These are phyloP conservation scores for Trichonephila clavata DNA, from an alignment of 1,140 invertebrate species.

Conservation along the genomic window DNA sequence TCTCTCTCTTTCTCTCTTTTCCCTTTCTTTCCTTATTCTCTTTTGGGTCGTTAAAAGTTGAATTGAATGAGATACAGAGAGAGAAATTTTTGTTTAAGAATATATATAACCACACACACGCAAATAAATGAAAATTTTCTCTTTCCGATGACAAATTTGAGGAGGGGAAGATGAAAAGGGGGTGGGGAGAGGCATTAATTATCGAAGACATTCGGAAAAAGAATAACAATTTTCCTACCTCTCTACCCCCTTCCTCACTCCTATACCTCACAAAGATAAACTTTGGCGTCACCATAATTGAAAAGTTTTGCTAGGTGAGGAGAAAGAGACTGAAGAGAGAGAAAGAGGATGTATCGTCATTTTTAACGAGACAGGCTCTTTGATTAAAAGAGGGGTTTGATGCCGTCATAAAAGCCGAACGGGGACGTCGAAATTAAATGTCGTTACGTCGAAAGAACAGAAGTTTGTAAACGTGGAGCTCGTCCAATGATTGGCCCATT, in stretches of 20 bases:
- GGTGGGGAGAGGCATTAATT: slow-evolving; percentile 68
- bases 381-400: slow-evolving; percentile 71
- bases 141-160: slow-evolving; percentile 57
- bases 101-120: slow-evolving; percentile 36
- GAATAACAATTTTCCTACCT: slow-evolving; percentile 56
- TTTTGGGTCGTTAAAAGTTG: slow-evolving; percentile 60
- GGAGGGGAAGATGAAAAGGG: background rate
- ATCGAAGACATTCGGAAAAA: slow-evolving; percentile 74
- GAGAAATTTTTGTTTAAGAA: slow-evolving; percentile 55
- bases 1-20: slow-evolving; percentile 4
- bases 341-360: slow-evolving; percentile 56
- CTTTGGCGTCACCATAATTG: slow-evolving; percentile 62
- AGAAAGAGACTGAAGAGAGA: background rate
- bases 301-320: slow-evolving; percentile 62
- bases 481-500: slow-evolving; percentile 56
- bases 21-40: slow-evolving; percentile 50
- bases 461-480: slow-evolving; percentile 50
- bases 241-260: background rate
- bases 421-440: slow-evolving; percentile 71
- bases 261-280: slow-evolving; percentile 63
- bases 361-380: slow-evolving; percentile 74
- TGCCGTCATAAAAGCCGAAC: slow-evolving; percentile 74
- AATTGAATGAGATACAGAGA: slow-evolving; percentile 31
- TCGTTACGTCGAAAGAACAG: slow-evolving; percentile 67
- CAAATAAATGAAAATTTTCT: slow-evolving; percentile 62